These are phyloP conservation scores for Drosophila rufa DNA, from an alignment of 1,140 invertebrate genomes.

Conservation along the genomic window DNA sequence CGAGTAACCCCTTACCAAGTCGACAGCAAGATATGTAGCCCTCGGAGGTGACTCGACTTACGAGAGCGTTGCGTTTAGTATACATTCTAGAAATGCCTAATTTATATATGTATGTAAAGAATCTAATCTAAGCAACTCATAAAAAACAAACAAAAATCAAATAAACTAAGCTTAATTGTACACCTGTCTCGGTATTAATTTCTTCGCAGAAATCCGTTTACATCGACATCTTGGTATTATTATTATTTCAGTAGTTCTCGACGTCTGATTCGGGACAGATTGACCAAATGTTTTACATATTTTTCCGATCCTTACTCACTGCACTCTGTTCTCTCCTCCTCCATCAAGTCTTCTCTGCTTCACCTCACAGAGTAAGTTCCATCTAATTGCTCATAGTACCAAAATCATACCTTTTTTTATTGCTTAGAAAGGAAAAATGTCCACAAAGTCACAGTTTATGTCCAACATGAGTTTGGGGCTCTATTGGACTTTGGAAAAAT, in stretches of 20 bases:
- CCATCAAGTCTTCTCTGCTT: not conserved
- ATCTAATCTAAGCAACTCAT: conserved; percentile 69
- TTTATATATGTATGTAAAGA: conserved; percentile 81
- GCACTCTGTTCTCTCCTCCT: not conserved
- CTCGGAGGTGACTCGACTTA: conserved; percentile 49
- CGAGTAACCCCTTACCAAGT: conserved; percentile 35
- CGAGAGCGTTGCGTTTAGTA: conserved; percentile 61
- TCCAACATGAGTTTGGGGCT: conserved; percentile 20
- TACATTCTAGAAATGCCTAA: conserved; percentile 72
- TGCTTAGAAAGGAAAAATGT: not conserved
- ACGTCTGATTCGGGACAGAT: not conserved
- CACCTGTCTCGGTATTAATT: conserved; percentile 37
- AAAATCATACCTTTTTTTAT: not conserved
- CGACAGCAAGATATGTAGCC: conserved; percentile 10
- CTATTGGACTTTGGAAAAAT: not conserved
- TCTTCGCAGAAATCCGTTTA: conserved; percentile 6
- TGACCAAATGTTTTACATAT: not conserved
- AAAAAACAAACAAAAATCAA: conserved; percentile 67
- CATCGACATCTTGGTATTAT: not conserved
- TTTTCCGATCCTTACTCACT: not conserved
- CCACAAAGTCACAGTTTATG: conserved; percentile 8
- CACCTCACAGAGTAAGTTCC: not conserved
- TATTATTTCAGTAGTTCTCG: not conserved
- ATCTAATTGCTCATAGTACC: not conserved
- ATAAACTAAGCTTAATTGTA: conserved; percentile 73